These are phyloP conservation scores for Paramisgurnus dabryanus DNA, from an alignment of 2,113 vertebrate genomes.

Conservation along the genomic window DNA sequence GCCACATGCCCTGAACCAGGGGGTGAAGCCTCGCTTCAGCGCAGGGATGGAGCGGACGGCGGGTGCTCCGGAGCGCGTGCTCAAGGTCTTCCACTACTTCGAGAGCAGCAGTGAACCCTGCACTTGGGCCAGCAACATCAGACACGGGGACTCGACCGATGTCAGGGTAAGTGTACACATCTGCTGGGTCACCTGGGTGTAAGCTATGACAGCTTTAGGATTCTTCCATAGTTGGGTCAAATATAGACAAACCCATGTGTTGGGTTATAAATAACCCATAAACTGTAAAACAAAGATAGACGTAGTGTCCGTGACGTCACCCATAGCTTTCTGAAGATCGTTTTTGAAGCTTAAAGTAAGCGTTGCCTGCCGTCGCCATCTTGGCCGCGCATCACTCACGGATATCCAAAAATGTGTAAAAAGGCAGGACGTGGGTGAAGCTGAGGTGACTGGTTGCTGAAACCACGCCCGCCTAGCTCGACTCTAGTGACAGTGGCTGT, in stretches of 20 bases:
- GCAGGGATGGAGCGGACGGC: constrained; percentile 86
- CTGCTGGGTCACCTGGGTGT: neutral
- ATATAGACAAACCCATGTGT: neutral
- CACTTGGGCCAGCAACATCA: constrained; percentile 93
- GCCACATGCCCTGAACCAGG: constrained; percentile 86
- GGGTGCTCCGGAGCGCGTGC: constrained; percentile 87
- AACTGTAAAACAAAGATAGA: too few species aligned
- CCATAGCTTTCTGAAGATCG: too few species aligned
- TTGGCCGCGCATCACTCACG: too few species aligned
- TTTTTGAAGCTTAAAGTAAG: too few species aligned
- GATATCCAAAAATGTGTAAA: too few species aligned
- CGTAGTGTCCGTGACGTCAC: too few species aligned
- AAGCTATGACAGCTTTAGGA: neutral
- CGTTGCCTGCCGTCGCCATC: too few species aligned
- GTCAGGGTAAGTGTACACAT: constrained; percentile 82
- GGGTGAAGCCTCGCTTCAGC: constrained; percentile 85
- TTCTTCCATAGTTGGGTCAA: neutral
- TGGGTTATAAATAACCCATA: too few species aligned
- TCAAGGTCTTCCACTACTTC: constrained; percentile 97
- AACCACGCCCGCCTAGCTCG: too few species aligned
- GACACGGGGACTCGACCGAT: constrained; percentile 96
- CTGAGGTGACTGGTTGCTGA: too few species aligned
- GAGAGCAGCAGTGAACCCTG: constrained; percentile 90
- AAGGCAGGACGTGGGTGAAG: too few species aligned
- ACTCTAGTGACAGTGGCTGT: too few species aligned